Evolutionary conservation across 2,888 invertebrate species (phyloP).

Genomic region (Mythimna albipuncta): DNA sequence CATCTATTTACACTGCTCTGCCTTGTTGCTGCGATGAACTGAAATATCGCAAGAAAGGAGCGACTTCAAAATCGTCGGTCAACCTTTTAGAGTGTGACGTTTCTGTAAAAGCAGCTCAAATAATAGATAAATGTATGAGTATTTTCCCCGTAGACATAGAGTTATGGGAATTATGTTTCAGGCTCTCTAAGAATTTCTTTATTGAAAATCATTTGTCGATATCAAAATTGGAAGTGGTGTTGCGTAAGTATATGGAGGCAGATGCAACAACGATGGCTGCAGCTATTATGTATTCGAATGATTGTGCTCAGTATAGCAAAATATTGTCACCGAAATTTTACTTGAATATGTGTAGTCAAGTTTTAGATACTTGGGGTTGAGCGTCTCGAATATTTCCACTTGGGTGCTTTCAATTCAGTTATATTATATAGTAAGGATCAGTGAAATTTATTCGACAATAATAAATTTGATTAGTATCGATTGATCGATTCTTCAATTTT

Average conservation of each 20-base stretch:
- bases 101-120: slow-evolving; percentile 78
- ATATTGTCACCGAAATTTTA: slow-evolving; percentile 87
- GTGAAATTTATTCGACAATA: not conserved
- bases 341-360: slow-evolving; percentile 86
- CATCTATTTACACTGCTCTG: slow-evolving; percentile 72
- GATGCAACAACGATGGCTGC: slow-evolving; percentile 85
- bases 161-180: slow-evolving; percentile 85
- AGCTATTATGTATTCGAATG: slow-evolving; percentile 86
- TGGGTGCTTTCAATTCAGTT: slow-evolving; percentile 10
- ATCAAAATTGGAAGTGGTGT: slow-evolving; percentile 88
- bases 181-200: slow-evolving; percentile 82
- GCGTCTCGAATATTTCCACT: not conserved
- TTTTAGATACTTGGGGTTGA: slow-evolving; percentile 87
- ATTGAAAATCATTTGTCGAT: slow-evolving; percentile 83
- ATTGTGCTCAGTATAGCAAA: slow-evolving; percentile 85
- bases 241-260: slow-evolving; percentile 89
- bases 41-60: slow-evolving; percentile 71
- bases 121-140: slow-evolving; percentile 84
- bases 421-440: too few species aligned
- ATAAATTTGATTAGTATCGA: not conserved
- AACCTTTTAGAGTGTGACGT: slow-evolving; percentile 68
- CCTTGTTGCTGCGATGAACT: slow-evolving; percentile 85
- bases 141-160: slow-evolving; percentile 82
- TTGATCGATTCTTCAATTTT: not conserved
- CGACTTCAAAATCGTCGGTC: slow-evolving; percentile 53